Percentiles rank a stretch among this genome's conserved stretches.
Conservation (phyloP, 2,797 vertebrate species). For the Hoplostethus mediterraneus region DNA sequence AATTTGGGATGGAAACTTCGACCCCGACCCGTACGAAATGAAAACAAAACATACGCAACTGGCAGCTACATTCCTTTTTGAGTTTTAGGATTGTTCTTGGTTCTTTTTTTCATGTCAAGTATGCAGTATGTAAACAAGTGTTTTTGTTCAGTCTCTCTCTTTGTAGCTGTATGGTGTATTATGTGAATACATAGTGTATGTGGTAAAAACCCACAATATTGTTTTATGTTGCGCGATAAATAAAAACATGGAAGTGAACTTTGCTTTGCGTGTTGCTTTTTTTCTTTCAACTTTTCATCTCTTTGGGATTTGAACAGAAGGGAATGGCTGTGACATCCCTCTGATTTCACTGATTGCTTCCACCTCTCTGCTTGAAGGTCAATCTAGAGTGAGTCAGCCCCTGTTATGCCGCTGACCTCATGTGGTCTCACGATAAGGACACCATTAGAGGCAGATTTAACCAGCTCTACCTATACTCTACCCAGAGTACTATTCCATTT, state of each 20-base stretch:
- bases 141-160: constrained; percentile 87
- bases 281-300: too few relatives aligned
- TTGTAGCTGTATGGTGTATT: constrained; percentile 91
- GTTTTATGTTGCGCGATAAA: constrained; percentile 89
- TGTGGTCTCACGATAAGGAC: too few relatives aligned
- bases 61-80: constrained; percentile 90
- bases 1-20: constrained; percentile 60
- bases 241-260: constrained; percentile 83
- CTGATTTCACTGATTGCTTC: too few relatives aligned
- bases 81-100: constrained; percentile 86
- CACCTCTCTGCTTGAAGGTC: too few relatives aligned
- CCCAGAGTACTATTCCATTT: too few relatives aligned
- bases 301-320: too few relatives aligned
- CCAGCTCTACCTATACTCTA: too few relatives aligned
- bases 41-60: constrained; percentile 77
- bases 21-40: constrained; percentile 60
- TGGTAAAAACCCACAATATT: constrained; percentile 88
- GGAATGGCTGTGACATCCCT: too few relatives aligned
- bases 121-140: constrained; percentile 90
- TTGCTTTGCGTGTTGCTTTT: too few relatives aligned
- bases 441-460: too few relatives aligned
- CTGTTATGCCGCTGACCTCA: too few relatives aligned
- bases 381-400: too few relatives aligned
- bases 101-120: constrained; percentile 88
- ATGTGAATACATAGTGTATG: constrained; percentile 92